phyloP scores from a whole-genome alignment of 2,888 invertebrate species.

The Stictocephala bisonia region DNA sequence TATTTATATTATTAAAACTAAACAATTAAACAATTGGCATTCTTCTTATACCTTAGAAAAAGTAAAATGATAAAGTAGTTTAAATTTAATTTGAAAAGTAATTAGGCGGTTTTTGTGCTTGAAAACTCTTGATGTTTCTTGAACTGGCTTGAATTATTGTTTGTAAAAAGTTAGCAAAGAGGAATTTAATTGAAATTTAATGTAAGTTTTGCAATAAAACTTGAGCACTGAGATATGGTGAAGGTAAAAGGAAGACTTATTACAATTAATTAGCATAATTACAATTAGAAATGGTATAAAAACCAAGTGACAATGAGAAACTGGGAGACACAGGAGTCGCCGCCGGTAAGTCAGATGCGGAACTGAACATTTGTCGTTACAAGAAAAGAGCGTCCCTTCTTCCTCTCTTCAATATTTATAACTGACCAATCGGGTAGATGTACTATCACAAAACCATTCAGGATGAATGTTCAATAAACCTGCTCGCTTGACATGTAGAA shows the following conservation, averaged over 20 bases:
- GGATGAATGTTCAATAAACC: neutral
- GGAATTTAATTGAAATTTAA: neutral
- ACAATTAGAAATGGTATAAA: neutral
- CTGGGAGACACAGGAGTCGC: neutral
- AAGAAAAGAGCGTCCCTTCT: neutral
- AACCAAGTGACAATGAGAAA: neutral
- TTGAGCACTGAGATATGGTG: neutral
- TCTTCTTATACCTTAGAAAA: neutral
- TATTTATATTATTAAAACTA: too few species aligned
- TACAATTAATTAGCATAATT: too few species aligned
- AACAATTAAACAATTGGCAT: neutral
- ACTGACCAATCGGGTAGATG: neutral
- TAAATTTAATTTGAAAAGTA: neutral
- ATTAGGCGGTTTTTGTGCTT: neutral
- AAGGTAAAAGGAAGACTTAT: neutral
- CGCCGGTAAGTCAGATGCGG: neutral
- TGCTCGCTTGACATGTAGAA: neutral
- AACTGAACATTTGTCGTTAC: neutral
- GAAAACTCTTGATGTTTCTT: neutral
- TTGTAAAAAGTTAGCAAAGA: neutral
- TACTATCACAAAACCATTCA: neutral
- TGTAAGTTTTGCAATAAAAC: neutral
- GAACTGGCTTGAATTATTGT: neutral
- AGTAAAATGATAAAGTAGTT: neutral
- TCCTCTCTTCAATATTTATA: neutral